These are phyloP conservation scores for Todiramphus chloris DNA, from an alignment of 2,113 vertebrate species.

Conservation along the genomic window DNA sequence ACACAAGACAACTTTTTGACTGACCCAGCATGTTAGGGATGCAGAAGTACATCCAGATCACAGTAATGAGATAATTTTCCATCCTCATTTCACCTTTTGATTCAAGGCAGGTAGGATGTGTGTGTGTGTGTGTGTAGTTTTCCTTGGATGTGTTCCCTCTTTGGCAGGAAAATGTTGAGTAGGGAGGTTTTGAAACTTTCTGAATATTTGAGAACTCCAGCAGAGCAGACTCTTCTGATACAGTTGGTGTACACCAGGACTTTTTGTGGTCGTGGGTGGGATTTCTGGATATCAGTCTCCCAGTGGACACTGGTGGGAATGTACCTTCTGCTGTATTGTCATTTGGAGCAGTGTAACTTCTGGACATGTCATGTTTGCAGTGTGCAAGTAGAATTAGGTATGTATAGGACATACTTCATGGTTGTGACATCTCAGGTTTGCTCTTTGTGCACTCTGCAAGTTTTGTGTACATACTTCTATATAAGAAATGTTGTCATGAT, in stretches of 20 bases:
- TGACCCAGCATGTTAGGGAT: not conserved
- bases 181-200: not conserved
- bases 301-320: not conserved
- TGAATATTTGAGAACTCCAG: not conserved
- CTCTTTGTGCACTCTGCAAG: not conserved
- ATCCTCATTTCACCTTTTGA: not conserved
- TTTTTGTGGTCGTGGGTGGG: rapidly evolving
- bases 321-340: not conserved
- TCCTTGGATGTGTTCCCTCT: not conserved
- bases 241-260: not conserved
- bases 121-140: not conserved
- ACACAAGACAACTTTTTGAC: not conserved
- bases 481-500: not conserved
- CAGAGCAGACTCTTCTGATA: not conserved
- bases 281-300: not conserved
- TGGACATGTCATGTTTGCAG: not conserved
- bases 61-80: not conserved
- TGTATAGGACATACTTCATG: not conserved
- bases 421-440: not conserved
- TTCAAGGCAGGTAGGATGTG: not conserved
- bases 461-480: not conserved
- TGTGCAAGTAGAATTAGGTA: not conserved
- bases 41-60: not conserved
- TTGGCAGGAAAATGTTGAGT: not conserved
- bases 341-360: not conserved